phyloP scores from a whole-genome alignment of 2,888 invertebrate species.

The Philaethria dido region DNA sequence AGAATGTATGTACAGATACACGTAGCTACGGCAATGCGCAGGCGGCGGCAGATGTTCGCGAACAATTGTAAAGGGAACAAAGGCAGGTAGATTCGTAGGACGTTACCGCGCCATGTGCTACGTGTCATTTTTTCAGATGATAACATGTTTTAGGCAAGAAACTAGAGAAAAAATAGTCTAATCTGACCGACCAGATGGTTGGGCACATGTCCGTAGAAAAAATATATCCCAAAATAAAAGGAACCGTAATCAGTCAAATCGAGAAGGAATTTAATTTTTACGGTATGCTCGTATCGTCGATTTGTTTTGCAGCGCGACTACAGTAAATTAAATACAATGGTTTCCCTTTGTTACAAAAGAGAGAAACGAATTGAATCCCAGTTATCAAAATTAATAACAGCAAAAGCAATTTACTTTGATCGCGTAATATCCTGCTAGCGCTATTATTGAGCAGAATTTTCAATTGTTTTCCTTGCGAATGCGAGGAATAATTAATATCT shows the following conservation, averaged over 20 bases:
- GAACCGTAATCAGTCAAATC: conserved; percentile 44
- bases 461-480: conserved; percentile 62
- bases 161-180: conserved; percentile 64
- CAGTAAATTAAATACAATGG: conserved; percentile 79
- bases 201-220: conserved; percentile 74
- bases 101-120: conserved; percentile 74
- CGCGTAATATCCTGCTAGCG: conserved; percentile 77
- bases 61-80: conserved; percentile 76
- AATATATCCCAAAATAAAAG: conserved; percentile 43
- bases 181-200: conserved; percentile 80
- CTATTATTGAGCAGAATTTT: conserved; percentile 69
- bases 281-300: conserved; percentile 52
- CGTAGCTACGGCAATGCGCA: conserved; percentile 56
- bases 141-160: conserved; percentile 74
- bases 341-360: conserved; percentile 83
- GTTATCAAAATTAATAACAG: conserved; percentile 82
- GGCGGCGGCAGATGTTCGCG: conserved; percentile 78
- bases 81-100: conserved; percentile 76
- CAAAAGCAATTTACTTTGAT: conserved; percentile 78
- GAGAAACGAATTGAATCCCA: conserved; percentile 82
- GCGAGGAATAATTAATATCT: conserved; percentile 48
- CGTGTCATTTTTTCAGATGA: conserved; percentile 78
- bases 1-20: conserved; percentile 51
- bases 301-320: conserved; percentile 68
- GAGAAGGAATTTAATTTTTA: conserved; percentile 59